phyloP scores from a whole-genome alignment of 2,888 invertebrate genomes.

The Escarpia spicata region DNA sequence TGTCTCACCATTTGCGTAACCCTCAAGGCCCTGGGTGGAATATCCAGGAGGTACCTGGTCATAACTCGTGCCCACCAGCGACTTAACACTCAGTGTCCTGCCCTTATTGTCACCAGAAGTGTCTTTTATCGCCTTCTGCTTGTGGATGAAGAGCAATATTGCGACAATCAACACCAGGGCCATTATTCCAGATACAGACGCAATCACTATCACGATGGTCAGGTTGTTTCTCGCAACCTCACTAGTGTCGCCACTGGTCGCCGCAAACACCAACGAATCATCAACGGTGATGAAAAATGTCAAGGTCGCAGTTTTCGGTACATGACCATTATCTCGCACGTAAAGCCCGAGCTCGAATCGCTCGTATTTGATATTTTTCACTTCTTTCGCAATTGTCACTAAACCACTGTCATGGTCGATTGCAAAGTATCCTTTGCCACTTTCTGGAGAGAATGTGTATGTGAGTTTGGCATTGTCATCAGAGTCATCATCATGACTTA shows the following conservation, averaged over 20 bases:
- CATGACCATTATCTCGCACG: background rate
- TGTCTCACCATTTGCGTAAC: background rate
- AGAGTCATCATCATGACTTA: background rate
- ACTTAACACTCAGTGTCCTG: background rate
- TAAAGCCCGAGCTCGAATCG: background rate
- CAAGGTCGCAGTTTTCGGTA: background rate
- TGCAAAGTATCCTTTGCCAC: constrained; percentile 9
- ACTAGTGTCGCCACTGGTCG: background rate
- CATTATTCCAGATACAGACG: background rate
- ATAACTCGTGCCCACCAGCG: background rate
- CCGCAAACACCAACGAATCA: background rate
- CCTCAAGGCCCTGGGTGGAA: background rate
- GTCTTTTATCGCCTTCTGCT: background rate
- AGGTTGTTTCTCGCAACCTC: background rate
- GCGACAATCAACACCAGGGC: background rate
- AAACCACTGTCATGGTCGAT: background rate
- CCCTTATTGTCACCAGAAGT: background rate
- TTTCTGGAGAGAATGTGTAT: background rate
- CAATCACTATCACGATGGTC: background rate
- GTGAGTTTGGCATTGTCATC: constrained; percentile 1
- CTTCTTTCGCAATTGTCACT: background rate
- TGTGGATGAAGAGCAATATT: background rate
- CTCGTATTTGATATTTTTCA: background rate
- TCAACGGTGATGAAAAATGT: constrained; percentile 6
- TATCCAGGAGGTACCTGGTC: background rate